Conservation (phyloP, 2,888 invertebrate genomes). For the Oligia latruncula region DNA sequence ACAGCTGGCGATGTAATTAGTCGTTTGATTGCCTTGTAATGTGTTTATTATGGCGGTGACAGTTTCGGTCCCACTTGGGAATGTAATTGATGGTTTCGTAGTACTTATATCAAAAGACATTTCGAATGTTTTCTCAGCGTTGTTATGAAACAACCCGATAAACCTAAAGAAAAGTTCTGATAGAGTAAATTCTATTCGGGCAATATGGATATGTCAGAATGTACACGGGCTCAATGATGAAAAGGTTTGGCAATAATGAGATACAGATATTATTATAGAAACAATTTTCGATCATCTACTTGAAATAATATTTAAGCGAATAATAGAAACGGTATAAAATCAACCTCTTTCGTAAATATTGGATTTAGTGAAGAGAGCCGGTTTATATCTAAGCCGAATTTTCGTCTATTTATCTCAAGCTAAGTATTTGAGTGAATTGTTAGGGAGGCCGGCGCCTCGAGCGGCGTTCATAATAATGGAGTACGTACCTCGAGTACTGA, state of each 20-base stretch:
- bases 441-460: constrained; percentile 71
- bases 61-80: constrained; percentile 12
- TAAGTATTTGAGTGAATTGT: constrained; percentile 70
- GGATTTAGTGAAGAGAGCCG: constrained; percentile 39
- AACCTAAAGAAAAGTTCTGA: constrained; percentile 5
- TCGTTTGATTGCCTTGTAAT: constrained; percentile 37
- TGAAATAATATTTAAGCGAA: constrained; percentile 34
- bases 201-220: constrained; percentile 2
- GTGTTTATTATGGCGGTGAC: constrained; percentile 40
- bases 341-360: constrained; percentile 49
- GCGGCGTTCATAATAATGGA: constrained; percentile 72
- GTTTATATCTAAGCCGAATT: constrained; percentile 56
- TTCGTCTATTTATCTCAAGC: constrained; percentile 65
- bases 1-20: constrained; percentile 46
- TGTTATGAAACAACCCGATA: neutral
- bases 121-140: neutral
- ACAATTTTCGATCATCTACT: constrained; percentile 3
- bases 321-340: constrained; percentile 47
- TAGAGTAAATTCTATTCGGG: constrained; percentile 5
- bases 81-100: constrained; percentile 23
- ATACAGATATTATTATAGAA: too few species aligned
- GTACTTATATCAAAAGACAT: neutral
- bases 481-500: constrained; percentile 72
- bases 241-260: constrained; percentile 16
- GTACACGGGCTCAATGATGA: neutral